Percentiles rank a stretch among this genome's conserved stretches.
Conservation (phyloP, 2,113 vertebrate genomes). For the Meleagris gallopavo region DNA sequence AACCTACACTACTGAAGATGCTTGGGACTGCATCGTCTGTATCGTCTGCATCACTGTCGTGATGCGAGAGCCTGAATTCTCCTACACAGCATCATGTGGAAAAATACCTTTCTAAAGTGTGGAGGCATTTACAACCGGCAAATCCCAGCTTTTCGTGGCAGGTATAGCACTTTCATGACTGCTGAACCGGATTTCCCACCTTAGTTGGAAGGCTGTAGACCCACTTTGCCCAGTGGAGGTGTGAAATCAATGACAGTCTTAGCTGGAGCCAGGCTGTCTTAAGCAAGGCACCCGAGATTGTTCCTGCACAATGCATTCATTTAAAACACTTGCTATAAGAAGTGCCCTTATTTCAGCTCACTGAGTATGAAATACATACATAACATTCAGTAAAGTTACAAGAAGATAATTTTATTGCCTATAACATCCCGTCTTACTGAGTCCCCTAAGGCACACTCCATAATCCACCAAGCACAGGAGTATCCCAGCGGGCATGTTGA, state of each 20-base stretch:
- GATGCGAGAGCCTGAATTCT: not conserved
- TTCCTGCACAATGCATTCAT: not conserved
- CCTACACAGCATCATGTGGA: not conserved
- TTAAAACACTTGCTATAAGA: not conserved
- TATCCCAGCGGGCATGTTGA: not conserved
- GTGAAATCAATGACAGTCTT: not conserved
- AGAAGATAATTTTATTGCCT: constrained; percentile 45
- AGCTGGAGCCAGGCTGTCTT: not conserved
- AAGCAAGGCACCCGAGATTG: not conserved
- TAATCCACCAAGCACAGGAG: constrained; percentile 14
- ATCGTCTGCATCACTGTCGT: no score
- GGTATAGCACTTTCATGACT: not conserved
- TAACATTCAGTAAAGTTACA: constrained; percentile 2
- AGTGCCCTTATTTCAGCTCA: constrained; percentile 41
- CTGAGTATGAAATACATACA: constrained; percentile 35
- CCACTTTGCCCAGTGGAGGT: not conserved
- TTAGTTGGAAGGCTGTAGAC: not conserved
- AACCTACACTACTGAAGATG: not conserved
- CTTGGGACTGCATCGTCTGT: not conserved
- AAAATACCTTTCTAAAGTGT: accelerated
- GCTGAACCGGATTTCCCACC: not conserved
- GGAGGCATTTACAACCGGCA: not conserved
- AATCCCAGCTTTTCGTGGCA: not conserved
- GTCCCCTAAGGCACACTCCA: constrained; percentile 25
- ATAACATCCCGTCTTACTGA: not conserved